Evolutionary conservation across 2,888 invertebrate species (phyloP).

Genomic region (Epiblema foenella): DNA sequence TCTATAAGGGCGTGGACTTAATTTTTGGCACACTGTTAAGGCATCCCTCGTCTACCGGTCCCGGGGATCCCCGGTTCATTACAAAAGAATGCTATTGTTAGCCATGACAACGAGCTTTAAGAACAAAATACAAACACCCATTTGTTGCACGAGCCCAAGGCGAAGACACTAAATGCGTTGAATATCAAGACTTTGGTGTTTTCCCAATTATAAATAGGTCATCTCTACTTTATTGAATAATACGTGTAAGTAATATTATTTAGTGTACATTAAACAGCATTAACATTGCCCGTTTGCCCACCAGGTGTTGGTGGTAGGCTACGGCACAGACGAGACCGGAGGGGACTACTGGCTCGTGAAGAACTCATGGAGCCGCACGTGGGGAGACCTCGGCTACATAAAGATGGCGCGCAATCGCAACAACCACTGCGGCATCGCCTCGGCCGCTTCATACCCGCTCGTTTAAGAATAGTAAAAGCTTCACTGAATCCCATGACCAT

Average conservation of each 20-base stretch:
- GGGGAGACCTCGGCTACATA: constrained; percentile 95
- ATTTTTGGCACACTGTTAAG: no score
- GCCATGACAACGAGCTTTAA: no score
- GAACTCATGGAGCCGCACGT: constrained; percentile 92
- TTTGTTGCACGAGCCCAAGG: neutral
- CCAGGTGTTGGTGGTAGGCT: constrained; percentile 90
- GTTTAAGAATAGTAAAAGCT: constrained; percentile 82
- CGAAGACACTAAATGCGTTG: neutral
- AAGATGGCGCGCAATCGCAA: constrained; percentile 93
- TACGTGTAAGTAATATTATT: no score
- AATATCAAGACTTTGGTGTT: neutral
- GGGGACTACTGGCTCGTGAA: constrained; percentile 94
- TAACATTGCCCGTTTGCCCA: neutral
- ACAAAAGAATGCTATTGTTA: no score
- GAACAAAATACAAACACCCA: no score
- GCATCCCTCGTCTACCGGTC: no score
- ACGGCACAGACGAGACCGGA: constrained; percentile 89
- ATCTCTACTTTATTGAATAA: no score
- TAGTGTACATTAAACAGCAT: no score
- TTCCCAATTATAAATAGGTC: no score
- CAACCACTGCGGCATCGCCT: constrained; percentile 95
- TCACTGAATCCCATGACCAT: neutral
- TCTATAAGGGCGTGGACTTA: no score
- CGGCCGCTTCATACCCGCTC: constrained; percentile 92
- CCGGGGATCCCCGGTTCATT: no score